A percentile compares a stretch with the other conserved stretches of the same genome.
These are phyloP conservation scores for Urophycis tenuis DNA, from an alignment of 2,797 vertebrate species.

Conservation along the genomic window DNA sequence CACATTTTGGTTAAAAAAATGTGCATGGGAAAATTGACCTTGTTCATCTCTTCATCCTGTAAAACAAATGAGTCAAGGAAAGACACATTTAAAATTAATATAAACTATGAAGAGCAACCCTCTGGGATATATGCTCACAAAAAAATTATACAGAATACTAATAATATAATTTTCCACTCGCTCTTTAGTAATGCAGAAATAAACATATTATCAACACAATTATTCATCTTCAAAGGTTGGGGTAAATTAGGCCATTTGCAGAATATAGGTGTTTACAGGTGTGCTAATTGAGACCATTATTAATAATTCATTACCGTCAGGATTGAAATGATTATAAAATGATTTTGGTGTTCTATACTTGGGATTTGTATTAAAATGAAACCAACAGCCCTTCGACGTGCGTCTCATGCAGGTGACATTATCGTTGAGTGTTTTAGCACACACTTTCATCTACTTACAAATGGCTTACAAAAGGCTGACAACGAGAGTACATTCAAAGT, in stretches of 20 bases:
- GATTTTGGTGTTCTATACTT: neutral
- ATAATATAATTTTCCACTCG: neutral
- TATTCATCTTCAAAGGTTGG: neutral
- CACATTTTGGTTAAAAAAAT: neutral
- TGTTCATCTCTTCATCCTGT: neutral
- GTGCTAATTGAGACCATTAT: neutral
- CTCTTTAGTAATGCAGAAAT: conserved; percentile 3
- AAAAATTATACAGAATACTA: neutral
- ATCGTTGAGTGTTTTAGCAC: neutral
- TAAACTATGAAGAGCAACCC: neutral
- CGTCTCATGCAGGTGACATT: too few relatives aligned
- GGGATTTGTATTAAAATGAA: neutral
- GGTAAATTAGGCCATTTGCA: neutral
- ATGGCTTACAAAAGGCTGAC: too few relatives aligned
- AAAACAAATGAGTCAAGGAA: neutral
- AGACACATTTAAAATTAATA: neutral
- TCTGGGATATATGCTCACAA: neutral
- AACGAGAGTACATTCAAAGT: too few relatives aligned
- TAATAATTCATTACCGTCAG: neutral
- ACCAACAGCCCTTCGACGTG: neutral
- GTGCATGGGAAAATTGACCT: neutral
- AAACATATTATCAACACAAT: neutral
- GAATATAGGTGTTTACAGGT: neutral
- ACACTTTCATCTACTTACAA: neutral
- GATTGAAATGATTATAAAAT: neutral